These are phyloP conservation scores for Bimastos eiseni DNA, from an alignment of 2,888 invertebrate species.

Conservation along the genomic window DNA sequence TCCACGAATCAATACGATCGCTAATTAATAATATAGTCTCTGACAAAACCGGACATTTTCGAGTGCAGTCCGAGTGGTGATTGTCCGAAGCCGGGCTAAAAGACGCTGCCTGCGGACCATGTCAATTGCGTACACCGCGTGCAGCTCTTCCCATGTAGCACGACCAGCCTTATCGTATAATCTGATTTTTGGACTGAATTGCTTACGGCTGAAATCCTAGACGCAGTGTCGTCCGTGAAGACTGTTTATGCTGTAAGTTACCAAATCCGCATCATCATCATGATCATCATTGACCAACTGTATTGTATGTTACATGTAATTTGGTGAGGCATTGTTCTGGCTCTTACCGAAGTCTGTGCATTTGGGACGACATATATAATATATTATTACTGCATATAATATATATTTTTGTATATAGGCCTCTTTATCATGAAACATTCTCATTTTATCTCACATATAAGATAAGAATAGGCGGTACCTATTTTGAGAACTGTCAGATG, in stretches of 20 bases:
- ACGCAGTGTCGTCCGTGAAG: neutral
- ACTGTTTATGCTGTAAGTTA: conserved; percentile 2
- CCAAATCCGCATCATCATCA: neutral
- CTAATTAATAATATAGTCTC: conserved; percentile 13
- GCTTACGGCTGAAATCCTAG: neutral
- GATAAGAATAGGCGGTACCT: too few relatives aligned
- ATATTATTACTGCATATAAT: too few relatives aligned
- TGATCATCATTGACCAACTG: neutral
- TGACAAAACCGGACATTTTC: neutral
- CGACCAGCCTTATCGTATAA: neutral
- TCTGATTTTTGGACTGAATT: neutral
- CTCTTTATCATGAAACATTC: too few relatives aligned
- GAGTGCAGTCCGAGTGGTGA: neutral
- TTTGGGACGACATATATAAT: too few relatives aligned
- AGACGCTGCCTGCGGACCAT: neutral
- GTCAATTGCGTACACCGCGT: neutral
- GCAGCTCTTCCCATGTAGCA: neutral
- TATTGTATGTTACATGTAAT: neutral
- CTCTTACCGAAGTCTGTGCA: neutral
- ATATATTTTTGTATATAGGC: too few relatives aligned
- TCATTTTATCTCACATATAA: too few relatives aligned
- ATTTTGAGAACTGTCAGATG: too few relatives aligned
- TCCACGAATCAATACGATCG: conserved; percentile 1
- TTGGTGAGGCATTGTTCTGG: neutral
- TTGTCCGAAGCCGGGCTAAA: neutral